Evolutionary conservation across 2,888 invertebrate genomes (phyloP).

Genomic region (Lepetodrilus schrolli): DNA sequence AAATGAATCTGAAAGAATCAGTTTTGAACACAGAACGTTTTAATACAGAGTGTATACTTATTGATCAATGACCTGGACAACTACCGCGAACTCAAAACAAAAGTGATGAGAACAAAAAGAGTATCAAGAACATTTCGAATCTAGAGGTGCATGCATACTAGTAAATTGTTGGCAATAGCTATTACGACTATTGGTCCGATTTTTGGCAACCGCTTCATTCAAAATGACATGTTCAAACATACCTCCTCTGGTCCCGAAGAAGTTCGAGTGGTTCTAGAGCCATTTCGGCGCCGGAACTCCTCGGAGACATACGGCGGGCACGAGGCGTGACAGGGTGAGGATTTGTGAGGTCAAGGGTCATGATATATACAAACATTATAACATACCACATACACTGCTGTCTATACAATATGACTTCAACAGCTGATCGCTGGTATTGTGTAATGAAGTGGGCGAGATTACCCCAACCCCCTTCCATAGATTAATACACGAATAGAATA

Average conservation of each 20-base stretch:
- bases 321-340: not conserved
- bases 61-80: not conserved
- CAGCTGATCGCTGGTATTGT: too few relatives aligned
- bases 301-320: not conserved
- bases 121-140: too few relatives aligned
- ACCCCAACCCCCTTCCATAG: too few relatives aligned
- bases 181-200: not conserved
- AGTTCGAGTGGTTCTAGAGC: not conserved
- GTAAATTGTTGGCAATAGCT: not conserved
- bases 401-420: too few relatives aligned
- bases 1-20: conserved; percentile 2
- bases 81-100: not conserved
- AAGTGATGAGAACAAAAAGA: not conserved
- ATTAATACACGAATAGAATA: too few relatives aligned
- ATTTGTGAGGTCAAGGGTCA: too few relatives aligned
- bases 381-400: too few relatives aligned
- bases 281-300: not conserved
- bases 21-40: not conserved
- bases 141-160: too few relatives aligned
- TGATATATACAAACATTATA: too few relatives aligned
- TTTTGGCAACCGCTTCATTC: not conserved
- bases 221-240: conserved; percentile 6
- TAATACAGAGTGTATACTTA: not conserved
- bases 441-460: too few relatives aligned
- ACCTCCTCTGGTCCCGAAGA: not conserved